Base-by-base conservation (phyloP, 2,113 vertebrate species). In the Bubo scandiacus region DNA sequence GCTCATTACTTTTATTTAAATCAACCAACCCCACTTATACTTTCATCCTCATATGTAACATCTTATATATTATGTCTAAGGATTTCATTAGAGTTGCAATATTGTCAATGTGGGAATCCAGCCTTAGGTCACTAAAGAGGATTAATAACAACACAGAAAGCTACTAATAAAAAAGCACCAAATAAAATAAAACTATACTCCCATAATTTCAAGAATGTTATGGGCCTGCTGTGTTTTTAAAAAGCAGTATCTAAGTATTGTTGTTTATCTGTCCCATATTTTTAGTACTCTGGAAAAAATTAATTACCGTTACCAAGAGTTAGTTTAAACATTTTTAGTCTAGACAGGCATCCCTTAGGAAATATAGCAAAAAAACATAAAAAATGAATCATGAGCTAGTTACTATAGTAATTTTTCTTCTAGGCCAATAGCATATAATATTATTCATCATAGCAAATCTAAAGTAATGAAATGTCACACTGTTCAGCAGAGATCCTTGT, bases 401-500 rank as follows among this genome's bases (percentile, higher is more conserved):
- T 96, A 93, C 88, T 95, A 91, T 55, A 95, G 95, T 66, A 91
- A 93, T 95, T 92, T 62, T 94, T 97, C 91, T 92, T 65, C 88
- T 93, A 95, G 45, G 67, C 77, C 72, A 80, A 80, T 7, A 90
- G 77, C 65, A 88, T 32, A 23, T 26, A 59, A 72, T 17, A 73
- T 55, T 82, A 77, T 92, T 94, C 75, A 95, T 92, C 54, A 86
- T 1, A 63, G 80, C 52, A 89, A 95, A 96, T 93, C 58, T 70
- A 86, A 73, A 87, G 57, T 85, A 90, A 91, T 71, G 54, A 96
- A 96, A 92, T 68, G 73, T 30, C 91, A 71, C 81, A 57, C 57
- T 86, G 62, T 81, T 94, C 75, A 86, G 79, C 88, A 88, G 61
- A 95, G 88, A 94, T 77, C 23, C 54, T 83, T 80, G 55, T 74